These are phyloP conservation scores for Sinocyclocheilus grahami DNA, from an alignment of 2,113 vertebrate genomes.

Conservation along the genomic window DNA sequence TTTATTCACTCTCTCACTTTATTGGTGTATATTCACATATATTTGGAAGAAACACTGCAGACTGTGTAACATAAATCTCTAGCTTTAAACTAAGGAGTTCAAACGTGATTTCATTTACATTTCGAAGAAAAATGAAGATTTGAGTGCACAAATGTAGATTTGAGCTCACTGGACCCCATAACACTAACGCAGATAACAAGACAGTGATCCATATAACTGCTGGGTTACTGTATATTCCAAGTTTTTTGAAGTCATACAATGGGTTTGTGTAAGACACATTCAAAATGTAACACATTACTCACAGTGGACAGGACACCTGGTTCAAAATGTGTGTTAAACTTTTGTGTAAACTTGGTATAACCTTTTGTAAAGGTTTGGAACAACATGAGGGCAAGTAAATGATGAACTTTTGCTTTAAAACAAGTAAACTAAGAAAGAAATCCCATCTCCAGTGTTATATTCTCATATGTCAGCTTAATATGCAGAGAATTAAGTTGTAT, in stretches of 20 bases:
- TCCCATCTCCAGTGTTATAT: background rate
- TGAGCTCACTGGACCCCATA: background rate
- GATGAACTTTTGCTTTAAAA: background rate
- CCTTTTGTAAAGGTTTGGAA: background rate
- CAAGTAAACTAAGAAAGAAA: background rate
- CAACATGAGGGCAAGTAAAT: background rate
- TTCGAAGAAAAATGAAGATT: background rate
- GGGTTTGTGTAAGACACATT: background rate
- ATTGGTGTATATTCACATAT: background rate
- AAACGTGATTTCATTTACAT: constrained; percentile 21
- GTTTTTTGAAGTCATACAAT: background rate
- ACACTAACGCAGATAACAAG: constrained; percentile 17
- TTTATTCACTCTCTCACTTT: background rate
- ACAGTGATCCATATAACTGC: background rate
- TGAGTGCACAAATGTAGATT: background rate
- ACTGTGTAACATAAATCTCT: background rate
- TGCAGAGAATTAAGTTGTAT: background rate
- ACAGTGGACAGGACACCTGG: background rate
- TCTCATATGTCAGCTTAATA: background rate
- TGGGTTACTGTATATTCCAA: background rate
- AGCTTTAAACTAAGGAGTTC: background rate
- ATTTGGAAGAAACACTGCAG: background rate
- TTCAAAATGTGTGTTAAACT: no score
- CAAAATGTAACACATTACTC: background rate
- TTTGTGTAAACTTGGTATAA: background rate